These are phyloP conservation scores for Clavelina lepadiformis DNA, from an alignment of 23 tunicate species.

Conservation along the genomic window DNA sequence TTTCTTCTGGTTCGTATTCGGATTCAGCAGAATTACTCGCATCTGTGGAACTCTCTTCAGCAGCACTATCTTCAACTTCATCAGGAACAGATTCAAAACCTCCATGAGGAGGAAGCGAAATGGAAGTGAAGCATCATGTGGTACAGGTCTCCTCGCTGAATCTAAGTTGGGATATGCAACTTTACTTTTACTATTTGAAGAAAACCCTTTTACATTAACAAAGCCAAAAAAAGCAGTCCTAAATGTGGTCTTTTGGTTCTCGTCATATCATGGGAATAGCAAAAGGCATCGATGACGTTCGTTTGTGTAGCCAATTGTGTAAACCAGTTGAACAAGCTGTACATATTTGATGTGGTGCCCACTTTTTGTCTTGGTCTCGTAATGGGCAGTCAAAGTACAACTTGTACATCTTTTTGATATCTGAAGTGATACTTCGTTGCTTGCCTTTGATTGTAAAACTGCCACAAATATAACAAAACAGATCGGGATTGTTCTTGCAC, in stretches of 20 bases:
- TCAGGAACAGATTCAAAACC: conserved; percentile 13
- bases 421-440: conserved; percentile 15
- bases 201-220: conserved; percentile 19
- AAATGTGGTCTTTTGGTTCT: conserved; percentile 12
- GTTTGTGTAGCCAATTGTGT: conserved; percentile 18
- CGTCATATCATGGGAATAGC: conserved; percentile 16
- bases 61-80: conserved; percentile 18
- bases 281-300: conserved; percentile 27
- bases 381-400: conserved; percentile 18
- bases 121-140: conserved; percentile 13
- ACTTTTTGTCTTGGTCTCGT: conserved; percentile 19
- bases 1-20: conserved; percentile 10
- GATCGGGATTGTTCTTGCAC: conserved; percentile 19
- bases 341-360: conserved; percentile 24
- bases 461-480: conserved; percentile 20
- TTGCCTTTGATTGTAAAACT: conserved; percentile 15
- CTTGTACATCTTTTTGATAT: conserved; percentile 19
- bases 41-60: conserved; percentile 10
- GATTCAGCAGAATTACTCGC: conserved; percentile 12
- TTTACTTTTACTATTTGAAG: conserved; percentile 8
- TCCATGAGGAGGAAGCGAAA: conserved; percentile 16
- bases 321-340: conserved; percentile 16
- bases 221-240: conserved; percentile 14
- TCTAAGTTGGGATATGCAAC: conserved; percentile 22
- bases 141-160: conserved; percentile 27